Base-by-base conservation (phyloP, 2,113 vertebrate species). In the Engraulis encrasicolus region DNA sequence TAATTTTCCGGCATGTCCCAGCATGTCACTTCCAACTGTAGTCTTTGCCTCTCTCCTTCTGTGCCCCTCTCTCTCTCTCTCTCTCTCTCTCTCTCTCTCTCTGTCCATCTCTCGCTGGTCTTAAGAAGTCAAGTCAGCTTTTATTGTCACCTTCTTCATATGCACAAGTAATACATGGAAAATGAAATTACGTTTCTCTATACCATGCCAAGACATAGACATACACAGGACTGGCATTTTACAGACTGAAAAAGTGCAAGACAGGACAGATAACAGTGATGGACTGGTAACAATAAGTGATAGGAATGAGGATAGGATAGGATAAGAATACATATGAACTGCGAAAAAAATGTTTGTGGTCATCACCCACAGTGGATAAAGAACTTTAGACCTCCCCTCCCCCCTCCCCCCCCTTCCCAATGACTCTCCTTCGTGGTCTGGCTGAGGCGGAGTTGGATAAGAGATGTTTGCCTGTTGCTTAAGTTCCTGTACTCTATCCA, bases 11-110 rank as follows among this genome's bases (percentile, higher is more conserved):
- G 27, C 66, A 17, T 34, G 27, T 66, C n/a, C n/a, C 12, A 3
- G 34, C 14, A 19, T 71, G 66, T 71, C 11, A 6, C 20, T 31
- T 3, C 15, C 20, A 4, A 18, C 23, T 40, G 9, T 23, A 2
- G 3, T 31, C 20, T 79, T 36, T 1, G 19, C 48, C 0, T 79
- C 20, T 79, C 38, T 45, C 37, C 5, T 38, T 48, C 38, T 7
- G 45, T 82, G 49, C 27, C 40, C 77, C 84, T 80, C 54, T 48
- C 66, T 58, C 31, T 78, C 66, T 78, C 38, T 80, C 78, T 82
- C 6, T 37, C 79, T 80, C 37, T 36, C 36, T 84, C 12, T 80
- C 38, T 78, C 77, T 40, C 58, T 40, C 20, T 66, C 50, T 12
- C 78, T 61, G 78, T 58, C 79, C 37, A 38, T 79, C 79, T 50